Evolutionary conservation across 2,888 invertebrate genomes (phyloP), one percentile per base, ranked within the genome.

Genomic region (Dyspetes luteomarginatus): DNA sequence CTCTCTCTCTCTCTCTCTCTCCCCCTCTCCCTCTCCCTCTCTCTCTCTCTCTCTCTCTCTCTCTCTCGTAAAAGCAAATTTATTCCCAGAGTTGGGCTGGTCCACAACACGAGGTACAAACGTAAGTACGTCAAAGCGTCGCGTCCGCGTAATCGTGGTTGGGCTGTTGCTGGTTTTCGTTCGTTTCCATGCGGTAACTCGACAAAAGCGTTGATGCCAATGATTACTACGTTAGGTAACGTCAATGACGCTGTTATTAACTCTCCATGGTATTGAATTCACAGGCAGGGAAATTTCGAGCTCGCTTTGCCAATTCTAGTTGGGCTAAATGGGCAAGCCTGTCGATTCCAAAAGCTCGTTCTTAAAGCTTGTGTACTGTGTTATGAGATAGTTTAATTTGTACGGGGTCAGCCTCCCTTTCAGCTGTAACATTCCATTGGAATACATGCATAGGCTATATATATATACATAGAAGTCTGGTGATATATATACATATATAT

Each of bases 51-150:
- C 36, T 43, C 41, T 36, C 48, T 83, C 78, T 71, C 71, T 65
- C 76, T 81, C 76, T 62, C 74, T 81, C 62, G 45, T 69, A 58
- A 81, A 75, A 79, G 84, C 36, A n/a, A n/a, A n/a, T n/a, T n/a
- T n/a, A n/a, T n/a, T n/a, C n/a, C n/a, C n/a, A n/a, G n/a, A n/a
- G n/a, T n/a, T n/a, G n/a, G n/a, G n/a, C n/a, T n/a, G n/a, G n/a
- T n/a, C n/a, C 43, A 56, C n/a, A 3, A 43, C 12, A 19, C 73
- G 62, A 55, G 71, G 83, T 79, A 82, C 77, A 84, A 81, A 81
- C 83, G 82, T 78, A 83, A 67, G 82, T 79, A 79, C 84, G 82
- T 85, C 86, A 85, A 86, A 87, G 84, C 82, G 64, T 28, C 74
- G 68, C 68, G 65, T 78, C 55, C 76, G 78, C 83, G 86, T 85